Evolutionary conservation across 1,140 invertebrate species (phyloP), one percentile per base, ranked within the genome.

Genomic region (Plectus sambesii): DNA sequence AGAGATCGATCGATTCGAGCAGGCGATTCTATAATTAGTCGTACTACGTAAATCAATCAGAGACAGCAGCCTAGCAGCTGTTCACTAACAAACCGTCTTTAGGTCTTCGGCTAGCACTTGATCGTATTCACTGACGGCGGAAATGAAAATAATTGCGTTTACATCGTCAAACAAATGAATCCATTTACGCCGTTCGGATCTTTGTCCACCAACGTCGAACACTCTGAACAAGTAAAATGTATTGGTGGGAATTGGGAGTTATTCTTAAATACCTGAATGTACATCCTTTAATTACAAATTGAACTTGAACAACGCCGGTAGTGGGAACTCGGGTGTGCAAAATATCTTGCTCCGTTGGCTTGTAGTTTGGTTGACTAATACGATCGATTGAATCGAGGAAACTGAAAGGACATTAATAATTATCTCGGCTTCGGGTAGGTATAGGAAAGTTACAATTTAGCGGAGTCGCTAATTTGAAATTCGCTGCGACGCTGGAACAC

Each of bases 261-360:
- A 6, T 44, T n/a, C n/a, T 46, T 22, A 4, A 47, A 23, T 48
- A n/a, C 17, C 20, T 17, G 4, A 67, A 38, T 69, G 60, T 1
- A 67, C 64, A 48, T 61, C 59, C 41, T 68, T 67, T 66, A 67
- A 68, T 35, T 67, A 80, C 81, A 71, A 92, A 87, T 63, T 88
- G 81, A 38, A 84, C 89, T 75, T 93, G 87, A 71, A 92, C 88
- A 71, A 96, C 94, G 26, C 67, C 76, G 60, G 88, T 96, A 25
- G 89, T 94, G 58, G 89, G 88, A 62, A 92, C 87, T 80, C 89
- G 80, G 69, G 88, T 87, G 72, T 89, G 81, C 60, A 96, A 78
- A 75, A 96, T 93, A 77, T 96, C 89, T 77, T 94, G 89, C 77
- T 92, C 84, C 62, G 85, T 87, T 54, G 89, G 89, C 72, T 89